These are phyloP conservation scores for Oreochromis grahami DNA, from an alignment of 2,797 vertebrate species.

Conservation along the genomic window DNA sequence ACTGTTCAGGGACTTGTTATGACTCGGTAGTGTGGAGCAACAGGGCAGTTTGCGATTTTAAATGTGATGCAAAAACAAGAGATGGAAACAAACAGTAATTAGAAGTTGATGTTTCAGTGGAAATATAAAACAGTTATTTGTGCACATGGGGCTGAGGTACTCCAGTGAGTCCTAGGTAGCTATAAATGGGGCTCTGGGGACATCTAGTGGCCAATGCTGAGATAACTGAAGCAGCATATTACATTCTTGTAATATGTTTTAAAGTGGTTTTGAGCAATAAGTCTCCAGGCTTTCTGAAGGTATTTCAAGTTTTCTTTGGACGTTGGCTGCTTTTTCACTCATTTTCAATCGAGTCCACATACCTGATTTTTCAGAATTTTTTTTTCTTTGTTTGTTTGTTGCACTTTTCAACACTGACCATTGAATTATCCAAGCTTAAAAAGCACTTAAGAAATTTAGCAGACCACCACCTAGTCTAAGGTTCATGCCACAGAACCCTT, in stretches of 20 bases:
- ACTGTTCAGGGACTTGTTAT: not conserved
- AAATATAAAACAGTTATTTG: not conserved
- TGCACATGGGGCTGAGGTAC: not conserved
- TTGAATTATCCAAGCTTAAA: not conserved
- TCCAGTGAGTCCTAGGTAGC: not conserved
- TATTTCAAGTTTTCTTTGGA: not conserved
- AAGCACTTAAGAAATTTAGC: not conserved
- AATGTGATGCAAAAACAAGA: not conserved
- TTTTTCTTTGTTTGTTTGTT: not conserved
- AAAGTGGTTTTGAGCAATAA: not conserved
- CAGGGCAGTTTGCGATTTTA: not conserved
- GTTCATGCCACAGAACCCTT: not conserved
- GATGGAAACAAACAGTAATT: slow-evolving; percentile 18
- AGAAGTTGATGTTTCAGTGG: not conserved
- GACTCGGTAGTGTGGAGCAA: not conserved
- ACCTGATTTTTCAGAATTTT: not conserved
- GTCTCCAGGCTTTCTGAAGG: not conserved
- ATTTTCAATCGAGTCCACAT: not conserved
- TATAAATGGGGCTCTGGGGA: slow-evolving; percentile 35
- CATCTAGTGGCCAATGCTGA: slow-evolving; percentile 55
- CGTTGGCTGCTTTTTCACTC: not conserved
- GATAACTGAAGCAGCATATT: not conserved
- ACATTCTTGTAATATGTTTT: not conserved
- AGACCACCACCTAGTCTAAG: not conserved
- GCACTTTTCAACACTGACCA: not conserved